Base-by-base conservation (phyloP, 2,888 invertebrate species). In the Ecdyonurus torrentis region DNA sequence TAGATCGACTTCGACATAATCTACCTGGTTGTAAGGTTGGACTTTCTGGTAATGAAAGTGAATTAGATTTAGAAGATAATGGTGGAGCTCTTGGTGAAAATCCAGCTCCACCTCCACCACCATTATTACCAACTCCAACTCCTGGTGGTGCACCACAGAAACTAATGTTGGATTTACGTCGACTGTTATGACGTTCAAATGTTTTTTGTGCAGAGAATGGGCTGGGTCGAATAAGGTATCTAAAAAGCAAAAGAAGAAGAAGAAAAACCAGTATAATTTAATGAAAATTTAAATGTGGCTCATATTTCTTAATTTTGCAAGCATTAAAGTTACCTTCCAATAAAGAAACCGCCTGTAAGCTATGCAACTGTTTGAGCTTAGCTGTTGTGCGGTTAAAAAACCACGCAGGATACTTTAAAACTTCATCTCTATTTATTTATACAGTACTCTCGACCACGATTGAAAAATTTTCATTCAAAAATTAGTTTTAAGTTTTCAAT, bases 131-230 rank as follows among this genome's bases (percentile, higher is more conserved):
- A 64, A 63, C 72, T 66, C 65, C 64, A 64, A 3, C 67, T 66
- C 87, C 81, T 65, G 88, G 75, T 23, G 87, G 86, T 72, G 89
- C 88, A 61, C 90, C 90, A 74, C 89, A 90, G 75, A 91, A 91
- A 72, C 91, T 91, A 70, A 92, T 91, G 77, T 92, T 92, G 62
- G 91, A 91, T 76, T 91, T 91, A 62, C 93, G 81, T 10, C 92
- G 80, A 66, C 91, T 91, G 75, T 92, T 93, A 77, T 93, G 93
- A 1, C 92, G 81, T 72, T 93, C 92, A 75, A 93, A 94, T 0
- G 93, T 93, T 77, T 93, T 93, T 76, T 93, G 92, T 23, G 93
- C 93, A 50, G 92, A 92, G 74, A 96, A 93, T 15, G 96, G 95
- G 72, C 93, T 94, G 1, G 96, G 96, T 15, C 94, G 83, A 52